These are phyloP conservation scores for Hemistola chrysoprasaria DNA, from an alignment of 2,888 invertebrate genomes.

Conservation along the genomic window DNA sequence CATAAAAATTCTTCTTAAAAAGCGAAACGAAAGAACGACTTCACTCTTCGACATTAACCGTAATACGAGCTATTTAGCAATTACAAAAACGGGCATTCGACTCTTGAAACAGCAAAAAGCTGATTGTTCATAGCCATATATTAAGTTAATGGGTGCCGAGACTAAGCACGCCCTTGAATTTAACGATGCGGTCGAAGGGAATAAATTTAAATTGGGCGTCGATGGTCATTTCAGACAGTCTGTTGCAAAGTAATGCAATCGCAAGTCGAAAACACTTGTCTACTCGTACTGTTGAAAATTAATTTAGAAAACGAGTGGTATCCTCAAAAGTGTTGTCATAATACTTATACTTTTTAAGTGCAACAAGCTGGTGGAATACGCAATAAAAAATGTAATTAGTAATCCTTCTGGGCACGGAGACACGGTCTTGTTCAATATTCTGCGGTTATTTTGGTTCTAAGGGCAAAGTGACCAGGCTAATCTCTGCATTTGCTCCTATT, in stretches of 20 bases:
- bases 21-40: constrained; percentile 30
- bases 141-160: constrained; percentile 65
- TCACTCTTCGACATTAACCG: constrained; percentile 42
- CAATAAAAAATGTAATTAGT: too few relatives aligned
- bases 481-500: too few relatives aligned
- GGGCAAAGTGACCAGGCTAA: too few relatives aligned
- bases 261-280: background rate
- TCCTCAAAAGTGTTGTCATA: too few relatives aligned
- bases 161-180: constrained; percentile 65
- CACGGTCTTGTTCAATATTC: too few relatives aligned
- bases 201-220: constrained; percentile 67
- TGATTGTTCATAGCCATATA: constrained; percentile 63
- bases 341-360: too few relatives aligned
- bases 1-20: constrained; percentile 1
- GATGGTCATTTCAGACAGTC: constrained; percentile 14
- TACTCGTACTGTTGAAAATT: background rate
- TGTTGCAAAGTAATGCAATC: constrained; percentile 20
- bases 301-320: too few relatives aligned
- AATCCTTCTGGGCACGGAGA: too few relatives aligned
- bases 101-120: constrained; percentile 57
- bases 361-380: too few relatives aligned
- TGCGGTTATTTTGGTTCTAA: too few relatives aligned
- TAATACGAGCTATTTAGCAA: constrained; percentile 58
- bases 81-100: constrained; percentile 48
- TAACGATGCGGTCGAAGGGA: constrained; percentile 63